phyloP scores from a whole-genome alignment of 1,140 invertebrate genomes.

The Drosophila insularis region DNA sequence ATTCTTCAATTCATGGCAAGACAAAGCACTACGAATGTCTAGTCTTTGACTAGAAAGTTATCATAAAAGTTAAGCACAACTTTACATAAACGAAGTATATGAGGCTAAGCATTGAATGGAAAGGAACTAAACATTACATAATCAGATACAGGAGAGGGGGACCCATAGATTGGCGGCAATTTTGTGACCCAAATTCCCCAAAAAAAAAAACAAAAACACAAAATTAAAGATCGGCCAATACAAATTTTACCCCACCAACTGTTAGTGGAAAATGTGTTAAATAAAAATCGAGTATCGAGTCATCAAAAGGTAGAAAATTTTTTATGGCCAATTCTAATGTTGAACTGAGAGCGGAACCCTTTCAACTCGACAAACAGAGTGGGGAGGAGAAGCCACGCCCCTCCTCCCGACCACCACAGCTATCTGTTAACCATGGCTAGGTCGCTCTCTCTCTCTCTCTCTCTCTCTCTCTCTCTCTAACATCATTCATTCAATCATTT shows the following conservation, averaged over 20 bases:
- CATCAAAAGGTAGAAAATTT: constrained; percentile 63
- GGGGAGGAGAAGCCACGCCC: neutral
- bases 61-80: constrained; percentile 17
- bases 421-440: too few species aligned
- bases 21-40: constrained; percentile 6
- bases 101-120: too few species aligned
- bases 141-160: constrained; percentile 5
- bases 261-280: constrained; percentile 55
- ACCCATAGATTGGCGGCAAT: neutral
- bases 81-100: too few species aligned
- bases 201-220: neutral
- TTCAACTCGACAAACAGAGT: constrained; percentile 21
- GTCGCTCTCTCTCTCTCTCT: too few species aligned
- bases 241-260: constrained; percentile 10
- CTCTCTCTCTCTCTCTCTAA: neutral
- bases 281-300: constrained; percentile 43
- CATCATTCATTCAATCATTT: constrained; percentile 79
- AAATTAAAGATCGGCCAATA: constrained; percentile 30
- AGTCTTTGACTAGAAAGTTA: constrained; percentile 26
- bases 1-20: neutral
- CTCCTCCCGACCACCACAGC: neutral
- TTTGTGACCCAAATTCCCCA: constrained; percentile 65
- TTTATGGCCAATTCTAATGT: constrained; percentile 71
- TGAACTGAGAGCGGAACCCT: constrained; percentile 16
- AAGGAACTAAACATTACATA: constrained; percentile 2